These are phyloP conservation scores for Cebidichthys violaceus DNA, from an alignment of 2,113 vertebrate species.

Conservation along the genomic window DNA sequence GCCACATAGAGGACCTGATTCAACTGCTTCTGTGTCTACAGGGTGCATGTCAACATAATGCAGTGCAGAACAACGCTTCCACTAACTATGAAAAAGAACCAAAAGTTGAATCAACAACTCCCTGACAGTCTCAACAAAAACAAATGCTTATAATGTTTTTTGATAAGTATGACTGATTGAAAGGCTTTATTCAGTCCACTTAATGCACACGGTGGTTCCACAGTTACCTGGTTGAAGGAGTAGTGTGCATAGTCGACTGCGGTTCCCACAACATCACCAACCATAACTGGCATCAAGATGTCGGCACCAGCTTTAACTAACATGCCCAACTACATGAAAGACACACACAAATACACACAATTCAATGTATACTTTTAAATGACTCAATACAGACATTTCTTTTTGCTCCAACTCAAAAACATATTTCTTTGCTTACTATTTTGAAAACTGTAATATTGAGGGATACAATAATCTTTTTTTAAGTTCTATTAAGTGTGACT, in stretches of 20 bases:
- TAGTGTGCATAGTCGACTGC: slow-evolving; percentile 86
- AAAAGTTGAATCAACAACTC: neutral
- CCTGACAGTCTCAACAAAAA: neutral
- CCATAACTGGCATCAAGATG: slow-evolving; percentile 83
- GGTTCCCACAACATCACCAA: slow-evolving; percentile 82
- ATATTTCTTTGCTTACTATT: neutral
- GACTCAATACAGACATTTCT: neutral
- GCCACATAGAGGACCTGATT: neutral
- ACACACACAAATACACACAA: slow-evolving; percentile 3
- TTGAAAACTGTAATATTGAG: neutral
- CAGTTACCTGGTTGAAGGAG: slow-evolving; percentile 85
- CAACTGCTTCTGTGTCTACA: neutral
- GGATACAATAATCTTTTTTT: neutral
- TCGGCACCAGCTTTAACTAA: slow-evolving; percentile 83
- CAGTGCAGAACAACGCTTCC: neutral
- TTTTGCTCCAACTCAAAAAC: neutral
- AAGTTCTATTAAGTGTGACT: neutral
- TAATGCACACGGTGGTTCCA: neutral
- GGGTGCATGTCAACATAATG: neutral
- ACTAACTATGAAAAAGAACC: neutral
- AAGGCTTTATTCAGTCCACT: neutral
- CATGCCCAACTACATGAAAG: slow-evolving; percentile 80
- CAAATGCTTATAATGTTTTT: neutral
- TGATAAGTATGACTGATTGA: neutral
- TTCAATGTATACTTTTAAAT: neutral